phyloP scores from a whole-genome alignment of 53 echinoderm and acorn worm genomes.

The Holothuria leucospilota region DNA sequence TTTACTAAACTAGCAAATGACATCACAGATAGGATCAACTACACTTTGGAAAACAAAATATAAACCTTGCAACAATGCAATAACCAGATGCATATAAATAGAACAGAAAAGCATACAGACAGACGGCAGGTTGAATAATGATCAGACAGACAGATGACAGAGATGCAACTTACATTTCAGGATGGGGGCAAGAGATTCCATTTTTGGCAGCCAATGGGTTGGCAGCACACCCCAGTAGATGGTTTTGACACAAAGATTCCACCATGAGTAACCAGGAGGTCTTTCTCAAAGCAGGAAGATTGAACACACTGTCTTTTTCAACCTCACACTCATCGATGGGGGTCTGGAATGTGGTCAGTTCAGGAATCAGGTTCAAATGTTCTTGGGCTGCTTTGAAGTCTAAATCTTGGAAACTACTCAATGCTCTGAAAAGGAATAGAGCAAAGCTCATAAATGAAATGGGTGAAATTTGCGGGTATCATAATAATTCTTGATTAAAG shows the following conservation, averaged over 20 bases:
- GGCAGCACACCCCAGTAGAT: constrained; percentile 70
- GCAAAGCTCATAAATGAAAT: neutral
- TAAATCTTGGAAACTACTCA: constrained; percentile 73
- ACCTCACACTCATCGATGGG: constrained; percentile 40
- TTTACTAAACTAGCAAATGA: no score
- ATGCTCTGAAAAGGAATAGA: constrained; percentile 62
- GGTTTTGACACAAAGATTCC: constrained; percentile 79
- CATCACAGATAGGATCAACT: no score
- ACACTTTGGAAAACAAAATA: no score
- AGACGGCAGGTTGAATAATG: no score
- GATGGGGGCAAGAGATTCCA: constrained; percentile 64
- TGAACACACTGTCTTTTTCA: constrained; percentile 45
- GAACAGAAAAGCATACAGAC: no score
- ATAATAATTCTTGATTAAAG: no score
- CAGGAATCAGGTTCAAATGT: constrained; percentile 89
- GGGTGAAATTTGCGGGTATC: no score
- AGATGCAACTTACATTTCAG: constrained; percentile 71
- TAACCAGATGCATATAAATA: no score
- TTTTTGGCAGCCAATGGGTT: constrained; percentile 61
- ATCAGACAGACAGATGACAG: neutral
- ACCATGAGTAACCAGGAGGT: constrained; percentile 74
- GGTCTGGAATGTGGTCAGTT: constrained; percentile 63
- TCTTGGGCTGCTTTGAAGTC: constrained; percentile 71
- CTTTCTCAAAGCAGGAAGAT: constrained; percentile 55
- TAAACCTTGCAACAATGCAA: no score